phyloP scores from a whole-genome alignment of 2,113 vertebrate genomes.

The Muntiacus reevesi region DNA sequence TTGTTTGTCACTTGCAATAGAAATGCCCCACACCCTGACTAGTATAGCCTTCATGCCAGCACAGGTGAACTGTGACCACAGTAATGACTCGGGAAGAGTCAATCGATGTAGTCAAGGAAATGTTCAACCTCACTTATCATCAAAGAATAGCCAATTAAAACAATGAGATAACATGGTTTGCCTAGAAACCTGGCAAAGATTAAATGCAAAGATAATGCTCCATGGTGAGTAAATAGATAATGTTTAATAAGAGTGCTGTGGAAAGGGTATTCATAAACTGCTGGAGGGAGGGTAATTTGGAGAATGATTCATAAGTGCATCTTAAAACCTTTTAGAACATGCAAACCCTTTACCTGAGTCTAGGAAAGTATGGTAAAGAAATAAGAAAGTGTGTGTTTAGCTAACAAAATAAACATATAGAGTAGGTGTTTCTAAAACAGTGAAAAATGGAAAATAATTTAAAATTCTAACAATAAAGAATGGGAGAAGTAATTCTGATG shows the following conservation, averaged over 20 bases:
- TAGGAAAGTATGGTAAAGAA: slow-evolving; percentile 20
- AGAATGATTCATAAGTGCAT: slow-evolving; percentile 45
- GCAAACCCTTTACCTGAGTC: not conserved
- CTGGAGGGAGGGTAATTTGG: not conserved
- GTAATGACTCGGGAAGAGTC: slow-evolving; percentile 25
- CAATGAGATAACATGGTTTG: slow-evolving; percentile 43
- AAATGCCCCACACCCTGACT: not conserved
- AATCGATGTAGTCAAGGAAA: slow-evolving; percentile 24
- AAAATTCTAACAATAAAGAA: not conserved
- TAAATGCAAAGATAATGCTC: slow-evolving; percentile 49
- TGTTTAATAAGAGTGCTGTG: not conserved
- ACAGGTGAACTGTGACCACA: slow-evolving; percentile 1
- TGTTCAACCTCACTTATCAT: slow-evolving; percentile 41
- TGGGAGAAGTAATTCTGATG: not conserved
- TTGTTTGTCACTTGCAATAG: not conserved
- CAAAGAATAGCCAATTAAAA: slow-evolving; percentile 57
- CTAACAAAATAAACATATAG: not conserved
- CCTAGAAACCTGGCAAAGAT: slow-evolving; percentile 54
- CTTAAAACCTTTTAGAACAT: not conserved
- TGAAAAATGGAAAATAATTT: not conserved
- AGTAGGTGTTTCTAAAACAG: not conserved
- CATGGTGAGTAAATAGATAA: not conserved
- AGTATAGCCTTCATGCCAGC: not conserved
- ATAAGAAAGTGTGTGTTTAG: not conserved
- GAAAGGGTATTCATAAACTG: slow-evolving; percentile 11